A percentile compares a stretch with the other conserved stretches of the same genome.
Conservation (phyloP, 2,797 vertebrate species). For the Acanthurus lineatus region DNA sequence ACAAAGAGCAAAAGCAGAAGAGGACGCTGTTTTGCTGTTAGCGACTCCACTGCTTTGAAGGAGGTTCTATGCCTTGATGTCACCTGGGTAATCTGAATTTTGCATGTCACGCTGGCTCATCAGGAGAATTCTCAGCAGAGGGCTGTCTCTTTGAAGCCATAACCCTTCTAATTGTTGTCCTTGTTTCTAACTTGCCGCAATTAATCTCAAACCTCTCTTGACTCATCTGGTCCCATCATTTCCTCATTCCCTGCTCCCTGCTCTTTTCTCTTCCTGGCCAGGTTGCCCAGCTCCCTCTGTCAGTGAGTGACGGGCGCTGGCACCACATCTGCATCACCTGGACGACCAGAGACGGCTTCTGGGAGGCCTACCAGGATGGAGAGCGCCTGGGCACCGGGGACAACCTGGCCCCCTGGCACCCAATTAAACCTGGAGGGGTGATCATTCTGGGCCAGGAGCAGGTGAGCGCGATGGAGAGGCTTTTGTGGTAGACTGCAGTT, state of each 20-base stretch:
- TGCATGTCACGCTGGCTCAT: conserved; percentile 54
- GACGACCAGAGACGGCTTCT: conserved; percentile 97
- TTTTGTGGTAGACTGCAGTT: conserved; percentile 2
- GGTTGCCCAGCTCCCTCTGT: conserved; percentile 96
- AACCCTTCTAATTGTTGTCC: conserved; percentile 65
- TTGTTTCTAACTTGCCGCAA: conserved; percentile 62
- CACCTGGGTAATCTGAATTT: conserved; percentile 79
- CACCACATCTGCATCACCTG: conserved; percentile 98
- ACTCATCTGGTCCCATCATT: not conserved
- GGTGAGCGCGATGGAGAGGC: conserved; percentile 83
- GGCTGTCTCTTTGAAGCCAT: conserved; percentile 68
- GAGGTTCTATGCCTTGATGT: conserved; percentile 67
- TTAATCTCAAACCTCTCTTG: conserved; percentile 47
- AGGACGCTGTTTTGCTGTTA: conserved; percentile 66
- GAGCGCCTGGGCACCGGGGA: conserved; percentile 96
- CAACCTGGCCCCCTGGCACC: conserved; percentile 98
- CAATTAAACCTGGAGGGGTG: conserved; percentile 97
- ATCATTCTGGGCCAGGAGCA: conserved; percentile 98
- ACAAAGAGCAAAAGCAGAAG: conserved; percentile 63
- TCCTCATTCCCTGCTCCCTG: not conserved
- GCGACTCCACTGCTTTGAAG: conserved; percentile 72
- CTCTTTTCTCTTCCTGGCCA: conserved; percentile 56
- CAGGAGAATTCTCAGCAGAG: conserved; percentile 52
- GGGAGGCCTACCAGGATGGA: conserved; percentile 98
- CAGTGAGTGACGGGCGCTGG: conserved; percentile 96